Conservation (phyloP, 2,888 invertebrate species). For the Thecocarcelia acutangulata region DNA sequence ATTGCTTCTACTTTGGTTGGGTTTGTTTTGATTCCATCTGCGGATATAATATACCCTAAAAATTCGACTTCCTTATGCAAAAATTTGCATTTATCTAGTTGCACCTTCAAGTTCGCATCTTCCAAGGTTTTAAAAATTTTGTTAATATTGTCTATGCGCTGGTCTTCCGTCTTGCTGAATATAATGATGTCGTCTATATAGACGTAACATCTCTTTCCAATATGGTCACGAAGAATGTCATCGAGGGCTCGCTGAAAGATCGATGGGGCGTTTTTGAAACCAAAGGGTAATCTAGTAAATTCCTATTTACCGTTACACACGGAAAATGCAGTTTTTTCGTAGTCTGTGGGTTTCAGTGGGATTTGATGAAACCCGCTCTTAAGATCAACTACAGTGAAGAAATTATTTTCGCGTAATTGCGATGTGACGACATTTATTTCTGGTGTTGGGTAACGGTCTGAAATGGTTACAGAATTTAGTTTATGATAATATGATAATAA, state of each 20-base stretch:
- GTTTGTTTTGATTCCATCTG: conserved; percentile 54
- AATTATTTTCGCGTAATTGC: conserved; percentile 47
- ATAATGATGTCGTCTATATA: conserved; percentile 50
- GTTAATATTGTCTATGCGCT: neutral
- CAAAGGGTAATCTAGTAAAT: conserved; percentile 38
- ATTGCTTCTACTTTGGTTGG: conserved; percentile 61
- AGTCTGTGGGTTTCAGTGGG: conserved; percentile 26
- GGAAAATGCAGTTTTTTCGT: conserved; percentile 35
- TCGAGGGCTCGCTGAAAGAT: conserved; percentile 47
- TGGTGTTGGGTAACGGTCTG: conserved; percentile 55
- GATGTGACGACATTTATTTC: conserved; percentile 56
- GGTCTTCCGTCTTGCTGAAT: conserved; percentile 41
- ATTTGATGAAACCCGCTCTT: too few relatives aligned
- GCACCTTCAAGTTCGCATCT: conserved; percentile 25
- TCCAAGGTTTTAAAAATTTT: conserved; percentile 34
- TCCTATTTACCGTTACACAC: conserved; percentile 27
- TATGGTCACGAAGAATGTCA: conserved; percentile 35
- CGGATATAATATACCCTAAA: conserved; percentile 48
- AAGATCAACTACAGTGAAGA: conserved; percentile 29
- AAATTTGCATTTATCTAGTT: conserved; percentile 48
- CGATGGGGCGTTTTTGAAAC: conserved; percentile 37
- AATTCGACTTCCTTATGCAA: conserved; percentile 22
- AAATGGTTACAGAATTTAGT: conserved; percentile 43
- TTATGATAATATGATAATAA: conserved; percentile 38
- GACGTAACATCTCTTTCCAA: conserved; percentile 35